These are phyloP conservation scores for Eucera pruinosa DNA, from an alignment of 2,888 invertebrate species.

Conservation along the genomic window DNA sequence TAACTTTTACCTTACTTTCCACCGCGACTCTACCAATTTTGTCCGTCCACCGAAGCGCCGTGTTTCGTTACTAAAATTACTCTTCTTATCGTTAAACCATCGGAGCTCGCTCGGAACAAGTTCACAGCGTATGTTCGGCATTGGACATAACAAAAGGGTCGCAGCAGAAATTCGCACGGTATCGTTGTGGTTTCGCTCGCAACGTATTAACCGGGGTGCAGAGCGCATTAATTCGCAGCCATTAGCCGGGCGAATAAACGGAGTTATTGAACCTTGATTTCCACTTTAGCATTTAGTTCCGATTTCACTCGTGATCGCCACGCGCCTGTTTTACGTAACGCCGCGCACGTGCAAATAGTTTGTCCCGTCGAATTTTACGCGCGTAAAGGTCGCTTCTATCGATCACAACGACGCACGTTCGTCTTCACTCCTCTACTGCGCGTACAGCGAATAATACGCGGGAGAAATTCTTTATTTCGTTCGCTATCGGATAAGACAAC, in stretches of 20 bases:
- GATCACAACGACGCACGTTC: background rate
- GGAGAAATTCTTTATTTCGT: slow-evolving; percentile 16
- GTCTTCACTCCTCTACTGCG: no score
- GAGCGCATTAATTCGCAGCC: slow-evolving; percentile 11
- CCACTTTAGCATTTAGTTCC: slow-evolving; percentile 68
- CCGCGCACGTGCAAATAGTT: slow-evolving; percentile 47
- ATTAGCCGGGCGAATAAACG: slow-evolving; percentile 53
- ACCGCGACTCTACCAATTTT: no score
- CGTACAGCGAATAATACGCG: no score
- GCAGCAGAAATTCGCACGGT: slow-evolving; percentile 1
- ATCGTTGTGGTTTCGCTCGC: background rate
- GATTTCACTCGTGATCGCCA: slow-evolving; percentile 67
- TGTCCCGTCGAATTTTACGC: background rate
- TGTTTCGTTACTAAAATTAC: no score
- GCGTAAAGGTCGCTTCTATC: background rate
- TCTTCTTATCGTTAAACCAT: background rate
- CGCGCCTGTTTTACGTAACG: slow-evolving; percentile 60
- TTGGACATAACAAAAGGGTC: background rate
- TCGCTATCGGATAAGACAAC: background rate
- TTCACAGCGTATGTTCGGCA: background rate
- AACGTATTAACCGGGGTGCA: background rate
- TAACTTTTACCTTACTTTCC: no score
- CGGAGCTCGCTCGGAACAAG: background rate
- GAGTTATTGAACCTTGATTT: slow-evolving; percentile 72
- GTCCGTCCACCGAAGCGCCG: no score